Evolutionary conservation across 2,797 vertebrate species (phyloP), one percentile per base, ranked within the genome.

Genomic region (Sebastes taczanowskii): DNA sequence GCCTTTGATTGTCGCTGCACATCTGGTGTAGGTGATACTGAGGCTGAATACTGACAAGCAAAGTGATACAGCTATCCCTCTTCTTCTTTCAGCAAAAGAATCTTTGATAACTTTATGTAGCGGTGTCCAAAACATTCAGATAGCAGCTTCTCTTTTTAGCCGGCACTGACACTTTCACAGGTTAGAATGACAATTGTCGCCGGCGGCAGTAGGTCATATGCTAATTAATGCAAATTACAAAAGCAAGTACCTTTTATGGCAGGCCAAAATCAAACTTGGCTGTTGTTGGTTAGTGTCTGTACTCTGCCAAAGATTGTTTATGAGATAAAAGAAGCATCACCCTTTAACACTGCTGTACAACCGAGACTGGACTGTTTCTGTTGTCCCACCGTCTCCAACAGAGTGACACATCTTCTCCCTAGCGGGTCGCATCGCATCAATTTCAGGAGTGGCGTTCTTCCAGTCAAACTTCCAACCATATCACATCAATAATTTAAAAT

Each of bases 1-100:
- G 55, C 27, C 22, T 61, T 72, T 85, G 72, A 63, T 79, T 68
- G 22, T 14, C 69, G 13, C 59, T 20, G 66, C 79, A 46, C n/a
- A 63, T 30, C 42, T 55, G 75, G 35, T 42, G 5, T 16, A 23
- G 22, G 14, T 78, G 74, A 58, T 56, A 10, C 59, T 7, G 61
- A 55, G 59, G 34, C 59, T 58, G 62, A 59, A 69, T 29, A 58
- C 25, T 62, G 59, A 85, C 30, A 20, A 20, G n/a, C 29, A 18
- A 20, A 27, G 52, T 14, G n/a, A 63, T 30, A 2, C 8, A 32
- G 34, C 14, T 63, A 18, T 60, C 2, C n/a, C 11, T 52, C 55
- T 55, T 25, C 25, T 25, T 29, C 52, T 64, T 34, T 20, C 30
- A 71, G 16, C 7, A 4, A 20, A 49, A 30, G 2, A 35, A 23